These are phyloP conservation scores for Eilema caniola DNA, from an alignment of 2,888 invertebrate species.

Conservation along the genomic window DNA sequence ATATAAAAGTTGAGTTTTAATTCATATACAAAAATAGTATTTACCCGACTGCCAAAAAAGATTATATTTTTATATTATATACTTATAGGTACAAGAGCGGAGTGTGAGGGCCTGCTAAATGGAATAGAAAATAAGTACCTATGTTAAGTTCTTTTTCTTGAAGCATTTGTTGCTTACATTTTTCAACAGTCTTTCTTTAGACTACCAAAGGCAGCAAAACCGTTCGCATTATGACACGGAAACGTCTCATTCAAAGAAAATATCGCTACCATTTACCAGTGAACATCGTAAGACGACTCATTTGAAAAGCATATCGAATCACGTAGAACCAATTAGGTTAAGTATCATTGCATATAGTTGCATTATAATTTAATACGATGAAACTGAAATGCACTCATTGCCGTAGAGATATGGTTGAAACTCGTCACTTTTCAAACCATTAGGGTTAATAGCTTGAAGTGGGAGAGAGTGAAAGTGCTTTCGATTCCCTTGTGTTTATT, in stretches of 20 bases:
- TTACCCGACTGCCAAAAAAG: too few relatives aligned
- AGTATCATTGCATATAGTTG: slow-evolving; percentile 50
- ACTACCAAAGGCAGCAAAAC: background rate
- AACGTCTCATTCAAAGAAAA: slow-evolving; percentile 26
- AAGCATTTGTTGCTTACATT: background rate
- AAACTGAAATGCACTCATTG: slow-evolving; percentile 26
- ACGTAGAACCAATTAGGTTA: slow-evolving; percentile 34
- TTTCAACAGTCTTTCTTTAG: background rate
- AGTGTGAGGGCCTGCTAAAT: too few relatives aligned
- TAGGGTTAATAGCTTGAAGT: slow-evolving; percentile 49
- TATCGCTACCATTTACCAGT: slow-evolving; percentile 45
- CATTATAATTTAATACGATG: slow-evolving; percentile 23
- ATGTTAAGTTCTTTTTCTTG: too few relatives aligned
- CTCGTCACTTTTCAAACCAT: slow-evolving; percentile 23
- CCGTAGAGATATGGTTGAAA: slow-evolving; percentile 37
- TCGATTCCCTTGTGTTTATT: slow-evolving; percentile 57
- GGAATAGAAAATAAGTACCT: too few relatives aligned
- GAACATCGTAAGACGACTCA: slow-evolving; percentile 40
- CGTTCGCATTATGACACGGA: background rate
- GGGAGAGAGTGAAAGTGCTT: slow-evolving; percentile 61
- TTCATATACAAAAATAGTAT: background rate
- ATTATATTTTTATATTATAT: too few relatives aligned
- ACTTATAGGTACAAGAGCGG: too few relatives aligned
- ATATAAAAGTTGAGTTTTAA: background rate
- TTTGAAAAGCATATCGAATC: slow-evolving; percentile 37